A percentile compares a stretch with the other conserved stretches of the same genome.
Evolutionary conservation across 2,797 vertebrate genomes (phyloP).

Genomic region (Smutsia gigantea): DNA sequence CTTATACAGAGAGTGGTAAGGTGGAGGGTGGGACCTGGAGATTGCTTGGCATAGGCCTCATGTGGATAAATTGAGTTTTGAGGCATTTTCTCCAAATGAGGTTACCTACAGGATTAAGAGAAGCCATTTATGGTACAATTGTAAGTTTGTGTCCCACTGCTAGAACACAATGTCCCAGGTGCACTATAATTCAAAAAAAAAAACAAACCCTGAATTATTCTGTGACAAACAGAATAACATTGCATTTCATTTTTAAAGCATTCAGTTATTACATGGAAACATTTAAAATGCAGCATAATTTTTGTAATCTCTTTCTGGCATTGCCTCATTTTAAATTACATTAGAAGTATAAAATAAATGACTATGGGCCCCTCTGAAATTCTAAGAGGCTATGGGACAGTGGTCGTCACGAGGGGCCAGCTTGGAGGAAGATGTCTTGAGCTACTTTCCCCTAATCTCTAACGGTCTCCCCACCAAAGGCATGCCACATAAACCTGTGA

Average conservation of each 20-base stretch:
- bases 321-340: background rate
- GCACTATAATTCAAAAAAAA: background rate
- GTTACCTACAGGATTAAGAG: background rate
- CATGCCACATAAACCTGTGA: background rate
- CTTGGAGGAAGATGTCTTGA: background rate
- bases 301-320: slow-evolving; percentile 19
- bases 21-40: background rate
- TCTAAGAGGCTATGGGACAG: background rate
- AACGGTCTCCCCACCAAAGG: background rate
- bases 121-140: background rate
- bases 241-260: background rate
- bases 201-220: background rate
- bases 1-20: background rate
- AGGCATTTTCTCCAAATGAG: background rate
- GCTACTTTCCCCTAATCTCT: background rate
- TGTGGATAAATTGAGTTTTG: background rate
- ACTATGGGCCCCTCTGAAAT: background rate
- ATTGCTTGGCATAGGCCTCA: background rate
- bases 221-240: slow-evolving; percentile 30
- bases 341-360: slow-evolving; percentile 5
- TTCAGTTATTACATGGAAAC: slow-evolving; percentile 21
- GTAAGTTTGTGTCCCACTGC: slow-evolving; percentile 12
- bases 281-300: background rate
- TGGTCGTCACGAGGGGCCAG: background rate
- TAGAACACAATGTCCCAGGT: background rate